A percentile compares a stretch with the other conserved stretches of the same genome.
These are phyloP conservation scores for Chamaea fasciata DNA, from an alignment of 2,113 vertebrate species.

Conservation along the genomic window DNA sequence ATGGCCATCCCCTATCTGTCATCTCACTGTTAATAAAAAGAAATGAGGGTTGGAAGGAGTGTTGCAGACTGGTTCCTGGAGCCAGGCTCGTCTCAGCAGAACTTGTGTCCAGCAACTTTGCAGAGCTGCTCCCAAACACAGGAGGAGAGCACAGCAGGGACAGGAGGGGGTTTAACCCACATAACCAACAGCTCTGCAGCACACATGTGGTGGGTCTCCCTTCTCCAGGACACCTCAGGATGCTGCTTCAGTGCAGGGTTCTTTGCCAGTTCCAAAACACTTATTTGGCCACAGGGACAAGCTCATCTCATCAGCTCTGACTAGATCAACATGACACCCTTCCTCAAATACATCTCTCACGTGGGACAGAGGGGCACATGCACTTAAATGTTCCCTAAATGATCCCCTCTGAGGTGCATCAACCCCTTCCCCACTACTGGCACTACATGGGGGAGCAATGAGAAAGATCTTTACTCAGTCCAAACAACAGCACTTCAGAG, in stretches of 20 bases:
- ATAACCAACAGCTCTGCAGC: not conserved
- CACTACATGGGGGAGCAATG: rapidly evolving
- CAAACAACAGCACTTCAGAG: not conserved
- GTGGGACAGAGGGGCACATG: not conserved
- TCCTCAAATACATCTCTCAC: not conserved
- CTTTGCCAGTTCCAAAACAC: not conserved
- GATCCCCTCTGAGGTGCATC: not conserved
- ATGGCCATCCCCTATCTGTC: not conserved
- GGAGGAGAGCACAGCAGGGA: not conserved
- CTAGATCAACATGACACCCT: not conserved
- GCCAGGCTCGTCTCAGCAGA: not conserved
- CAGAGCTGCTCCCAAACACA: not conserved
- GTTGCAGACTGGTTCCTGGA: not conserved
- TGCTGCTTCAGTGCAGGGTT: not conserved
- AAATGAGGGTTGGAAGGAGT: not conserved
- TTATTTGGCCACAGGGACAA: not conserved
- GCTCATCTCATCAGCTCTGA: not conserved
- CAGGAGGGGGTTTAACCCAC: rapidly evolving
- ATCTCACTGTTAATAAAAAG: not conserved
- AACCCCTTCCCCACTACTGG: not conserved
- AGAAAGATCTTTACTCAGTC: not conserved
- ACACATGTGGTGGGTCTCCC: rapidly evolving
- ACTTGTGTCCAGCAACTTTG: not conserved
- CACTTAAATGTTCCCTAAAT: not conserved
- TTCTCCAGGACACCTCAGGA: rapidly evolving